Evolutionary conservation across 2,113 vertebrate genomes (phyloP).

Genomic region (Antechinus stuartii): DNA sequence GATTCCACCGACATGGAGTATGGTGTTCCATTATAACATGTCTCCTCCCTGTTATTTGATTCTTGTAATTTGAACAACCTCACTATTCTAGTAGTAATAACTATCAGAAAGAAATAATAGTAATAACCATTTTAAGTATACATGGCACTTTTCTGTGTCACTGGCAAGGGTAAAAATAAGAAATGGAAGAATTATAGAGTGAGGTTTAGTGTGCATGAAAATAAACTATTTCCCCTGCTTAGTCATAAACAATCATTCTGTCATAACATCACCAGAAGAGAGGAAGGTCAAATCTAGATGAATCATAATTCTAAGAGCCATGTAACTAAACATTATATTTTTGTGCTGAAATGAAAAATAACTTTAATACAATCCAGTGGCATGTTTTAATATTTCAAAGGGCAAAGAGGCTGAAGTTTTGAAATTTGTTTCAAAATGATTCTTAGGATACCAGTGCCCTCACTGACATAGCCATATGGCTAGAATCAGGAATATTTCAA

Average conservation of each 20-base stretch:
- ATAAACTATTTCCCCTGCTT: not conserved
- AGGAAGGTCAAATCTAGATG: not conserved
- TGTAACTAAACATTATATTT: conserved; percentile 2
- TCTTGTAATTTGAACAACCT: not conserved
- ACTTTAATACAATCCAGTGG: not conserved
- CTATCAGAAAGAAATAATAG: not conserved
- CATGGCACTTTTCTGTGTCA: not conserved
- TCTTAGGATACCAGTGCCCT: not conserved
- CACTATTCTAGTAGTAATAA: not conserved
- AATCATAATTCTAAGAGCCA: not conserved
- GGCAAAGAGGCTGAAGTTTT: not conserved
- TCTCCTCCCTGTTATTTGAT: not conserved
- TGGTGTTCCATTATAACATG: not conserved
- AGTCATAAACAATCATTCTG: not conserved
- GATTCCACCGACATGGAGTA: not conserved
- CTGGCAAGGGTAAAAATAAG: not conserved
- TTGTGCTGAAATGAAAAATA: not conserved
- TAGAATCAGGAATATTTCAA: not conserved
- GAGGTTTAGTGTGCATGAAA: not conserved
- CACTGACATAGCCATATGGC: not conserved
- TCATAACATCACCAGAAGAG: not conserved
- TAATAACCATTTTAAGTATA: not conserved
- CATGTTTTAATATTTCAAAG: not conserved
- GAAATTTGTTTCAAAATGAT: not conserved
- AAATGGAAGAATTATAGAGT: not conserved